phyloP scores from a whole-genome alignment of 2,888 invertebrate genomes.

The Agrilus biguttatus region DNA sequence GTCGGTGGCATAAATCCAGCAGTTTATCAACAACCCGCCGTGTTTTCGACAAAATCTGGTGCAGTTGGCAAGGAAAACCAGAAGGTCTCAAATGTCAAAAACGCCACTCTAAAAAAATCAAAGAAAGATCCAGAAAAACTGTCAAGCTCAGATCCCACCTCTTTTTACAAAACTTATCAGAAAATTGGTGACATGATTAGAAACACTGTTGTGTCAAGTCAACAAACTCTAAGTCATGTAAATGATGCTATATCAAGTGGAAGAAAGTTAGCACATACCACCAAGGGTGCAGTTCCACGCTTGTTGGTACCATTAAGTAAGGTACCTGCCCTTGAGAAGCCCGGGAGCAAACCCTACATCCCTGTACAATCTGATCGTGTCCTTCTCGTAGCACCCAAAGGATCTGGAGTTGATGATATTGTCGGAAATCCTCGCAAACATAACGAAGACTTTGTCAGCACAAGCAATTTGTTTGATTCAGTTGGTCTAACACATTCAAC shows the following conservation, averaged over 20 bases:
- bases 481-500: no score
- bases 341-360: neutral
- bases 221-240: constrained; percentile 23
- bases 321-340: constrained; percentile 10
- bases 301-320: constrained; percentile 17
- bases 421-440: no score
- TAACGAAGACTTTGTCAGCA: no score
- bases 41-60: neutral
- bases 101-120: neutral
- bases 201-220: constrained; percentile 24
- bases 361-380: constrained; percentile 5
- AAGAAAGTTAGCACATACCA: constrained; percentile 17
- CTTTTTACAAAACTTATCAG: constrained; percentile 9
- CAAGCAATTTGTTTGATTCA: no score
- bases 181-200: constrained; percentile 22
- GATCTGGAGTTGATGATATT: neutral
- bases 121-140: neutral
- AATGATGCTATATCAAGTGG: constrained; percentile 24
- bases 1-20: no score
- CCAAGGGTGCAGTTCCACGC: constrained; percentile 17
- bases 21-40: no score
- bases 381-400: constrained; percentile 11
- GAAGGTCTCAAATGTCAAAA: neutral
- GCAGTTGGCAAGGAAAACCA: constrained; percentile 1
- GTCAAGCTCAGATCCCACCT: no score